phyloP scores from a whole-genome alignment of 2,888 invertebrate species.

The Meta bourneti region DNA sequence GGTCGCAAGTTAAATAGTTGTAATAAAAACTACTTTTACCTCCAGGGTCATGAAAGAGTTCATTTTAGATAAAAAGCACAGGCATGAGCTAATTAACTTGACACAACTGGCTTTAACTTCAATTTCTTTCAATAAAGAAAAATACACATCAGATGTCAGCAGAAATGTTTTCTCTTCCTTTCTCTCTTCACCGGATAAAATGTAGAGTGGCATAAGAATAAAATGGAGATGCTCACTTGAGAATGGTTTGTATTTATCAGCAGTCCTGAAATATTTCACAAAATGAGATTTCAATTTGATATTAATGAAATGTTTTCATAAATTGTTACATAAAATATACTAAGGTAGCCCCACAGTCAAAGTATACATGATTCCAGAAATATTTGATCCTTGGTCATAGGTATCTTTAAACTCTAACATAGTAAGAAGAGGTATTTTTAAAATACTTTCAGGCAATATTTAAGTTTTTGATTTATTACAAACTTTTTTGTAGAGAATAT shows the following conservation, averaged over 20 bases:
- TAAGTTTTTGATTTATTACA: too few species aligned
- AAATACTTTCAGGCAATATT: too few species aligned
- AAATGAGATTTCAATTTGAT: background rate
- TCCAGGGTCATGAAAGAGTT: background rate
- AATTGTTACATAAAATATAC: too few species aligned
- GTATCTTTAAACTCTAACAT: too few species aligned
- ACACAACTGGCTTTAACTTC: conserved; percentile 10
- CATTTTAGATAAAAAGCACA: conserved; percentile 17
- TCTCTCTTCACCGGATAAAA: background rate
- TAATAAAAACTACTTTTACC: background rate
- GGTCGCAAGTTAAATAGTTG: too few species aligned
- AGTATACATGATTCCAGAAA: too few species aligned
- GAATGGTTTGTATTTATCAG: conserved; percentile 1
- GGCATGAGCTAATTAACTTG: conserved; percentile 4
- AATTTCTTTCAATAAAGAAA: background rate
- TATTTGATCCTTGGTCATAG: too few species aligned
- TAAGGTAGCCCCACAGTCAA: too few species aligned
- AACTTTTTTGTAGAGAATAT: too few species aligned
- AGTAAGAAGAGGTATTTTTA: too few species aligned
- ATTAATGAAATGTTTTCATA: background rate
- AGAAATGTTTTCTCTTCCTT: background rate
- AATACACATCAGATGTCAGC: background rate
- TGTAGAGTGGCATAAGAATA: background rate
- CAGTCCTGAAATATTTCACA: conserved; percentile 3
- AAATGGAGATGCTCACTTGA: background rate